Conservation (phyloP, 2,797 vertebrate genomes). For the Lindbergichthys nudifrons region DNA sequence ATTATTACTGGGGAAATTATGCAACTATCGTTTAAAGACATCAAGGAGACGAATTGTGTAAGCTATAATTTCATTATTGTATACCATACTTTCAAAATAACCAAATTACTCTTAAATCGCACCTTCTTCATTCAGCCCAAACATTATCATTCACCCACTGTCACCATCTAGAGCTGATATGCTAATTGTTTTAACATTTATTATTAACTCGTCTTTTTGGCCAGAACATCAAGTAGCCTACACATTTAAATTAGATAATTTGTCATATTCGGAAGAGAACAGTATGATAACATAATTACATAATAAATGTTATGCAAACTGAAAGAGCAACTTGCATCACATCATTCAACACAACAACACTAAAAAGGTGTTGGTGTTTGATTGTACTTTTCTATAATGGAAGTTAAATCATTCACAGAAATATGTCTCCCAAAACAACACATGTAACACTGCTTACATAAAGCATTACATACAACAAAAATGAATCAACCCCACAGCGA, state of each 20-base stretch:
- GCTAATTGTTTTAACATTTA: too few relatives aligned
- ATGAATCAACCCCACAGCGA: conserved; percentile 19
- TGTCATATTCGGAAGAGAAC: background rate
- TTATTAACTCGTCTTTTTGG: too few relatives aligned
- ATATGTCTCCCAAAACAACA: conserved; percentile 10
- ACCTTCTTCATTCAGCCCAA: too few relatives aligned
- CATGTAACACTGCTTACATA: conserved; percentile 72
- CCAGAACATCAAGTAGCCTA: too few relatives aligned
- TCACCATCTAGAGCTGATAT: background rate
- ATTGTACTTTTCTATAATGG: background rate
- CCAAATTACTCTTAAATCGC: too few relatives aligned
- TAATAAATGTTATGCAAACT: background rate
- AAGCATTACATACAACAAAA: conserved; percentile 78
- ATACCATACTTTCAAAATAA: too few relatives aligned
- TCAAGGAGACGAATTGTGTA: too few relatives aligned
- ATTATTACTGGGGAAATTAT: too few relatives aligned
- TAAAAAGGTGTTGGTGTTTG: background rate
- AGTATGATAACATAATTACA: background rate
- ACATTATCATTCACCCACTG: background rate
- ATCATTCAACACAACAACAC: background rate
- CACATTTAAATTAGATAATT: too few relatives aligned
- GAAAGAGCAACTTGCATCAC: background rate
- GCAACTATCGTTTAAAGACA: too few relatives aligned
- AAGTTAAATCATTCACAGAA: too few relatives aligned
- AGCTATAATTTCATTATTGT: too few relatives aligned